A percentile compares a stretch with the other conserved stretches of the same genome.
phyloP scores from a whole-genome alignment of 2,797 vertebrate genomes.

The Pipistrellus nathusii region DNA sequence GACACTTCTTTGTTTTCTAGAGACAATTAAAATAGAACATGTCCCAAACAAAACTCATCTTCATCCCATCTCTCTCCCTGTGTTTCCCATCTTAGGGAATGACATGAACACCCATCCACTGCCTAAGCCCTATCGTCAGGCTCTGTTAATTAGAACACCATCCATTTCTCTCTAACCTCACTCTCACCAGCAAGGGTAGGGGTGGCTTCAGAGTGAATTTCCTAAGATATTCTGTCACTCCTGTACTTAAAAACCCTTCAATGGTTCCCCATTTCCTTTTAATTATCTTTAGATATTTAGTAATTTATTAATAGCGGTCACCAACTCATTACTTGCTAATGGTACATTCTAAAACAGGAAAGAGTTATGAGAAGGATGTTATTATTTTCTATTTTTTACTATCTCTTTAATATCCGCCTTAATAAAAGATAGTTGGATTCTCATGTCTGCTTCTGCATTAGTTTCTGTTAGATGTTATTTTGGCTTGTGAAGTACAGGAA shows the following conservation, averaged over 20 bases:
- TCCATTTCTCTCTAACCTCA: not conserved
- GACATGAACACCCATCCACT: not conserved
- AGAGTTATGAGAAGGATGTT: not conserved
- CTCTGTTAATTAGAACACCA: not conserved
- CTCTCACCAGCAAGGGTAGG: not conserved
- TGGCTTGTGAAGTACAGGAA: not conserved
- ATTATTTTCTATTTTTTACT: not conserved
- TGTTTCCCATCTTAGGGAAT: not conserved
- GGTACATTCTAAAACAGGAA: not conserved
- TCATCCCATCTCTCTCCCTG: no score
- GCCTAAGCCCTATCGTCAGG: not conserved
- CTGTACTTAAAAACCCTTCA: not conserved
- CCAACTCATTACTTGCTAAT: not conserved
- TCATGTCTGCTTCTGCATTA: not conserved
- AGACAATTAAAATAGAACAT: not conserved
- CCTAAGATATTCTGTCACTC: not conserved
- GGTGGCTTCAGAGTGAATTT: not conserved
- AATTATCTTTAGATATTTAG: slow-evolving; percentile 6
- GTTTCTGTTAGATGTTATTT: not conserved
- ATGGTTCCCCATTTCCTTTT: not conserved
- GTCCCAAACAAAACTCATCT: not conserved
- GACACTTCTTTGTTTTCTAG: not conserved
- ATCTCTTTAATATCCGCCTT: slow-evolving; percentile 17
- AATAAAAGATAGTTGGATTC: not conserved
- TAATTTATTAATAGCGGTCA: slow-evolving; percentile 3